Base-by-base conservation (phyloP, 2,797 vertebrate genomes). In the Tamandua tetradactyla region DNA sequence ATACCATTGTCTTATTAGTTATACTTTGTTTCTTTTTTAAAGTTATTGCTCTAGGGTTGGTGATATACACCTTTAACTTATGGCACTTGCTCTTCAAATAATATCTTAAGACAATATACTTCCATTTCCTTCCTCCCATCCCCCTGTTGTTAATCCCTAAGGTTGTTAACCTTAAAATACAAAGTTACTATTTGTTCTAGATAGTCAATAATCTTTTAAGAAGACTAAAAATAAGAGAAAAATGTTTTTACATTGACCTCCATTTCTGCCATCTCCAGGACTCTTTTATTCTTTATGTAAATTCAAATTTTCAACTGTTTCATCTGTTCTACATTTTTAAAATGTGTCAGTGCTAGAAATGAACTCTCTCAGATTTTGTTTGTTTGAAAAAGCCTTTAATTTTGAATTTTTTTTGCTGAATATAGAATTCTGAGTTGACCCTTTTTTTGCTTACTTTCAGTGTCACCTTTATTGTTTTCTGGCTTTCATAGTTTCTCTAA, bases 331-430 rank as follows among this genome's bases (percentile, higher is more conserved):
- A 42, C 30, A 82, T 82, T 82, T 82, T 40, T 68, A 40, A 68
- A 82, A 32, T 44, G 13, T 15, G 52, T 30, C 40, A 81, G 35
- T 49, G 9, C 40, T 94, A 42, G 8, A 27, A 79, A 69, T 82
- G 81, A 47, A 47, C 55, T 74, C 30, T 47, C 47, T 47, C 47
- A 47, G 47, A 47, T 47, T 47, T 47, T 47, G 47, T 47, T 47
- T 69, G 85, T 71, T 49, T 68, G 35, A 49, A 93, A 84, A 93
- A 68, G 55, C 91, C 11, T 62, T 86, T 74, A 74, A 30, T 72
- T 95, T 89, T 59, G 9, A 71, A 80, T 75, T 40, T 47, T 86
- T 72, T 87, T 91, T 64, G 18, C 55, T 71, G 40, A 22, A 23
- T 76, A 37, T 83, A 66, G 44, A 69, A 61, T 61, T 95, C n/a